Evolutionary conservation across 2,797 vertebrate genomes (phyloP), one percentile per base, ranked within the genome.

Genomic region (Graptemys geographica): DNA sequence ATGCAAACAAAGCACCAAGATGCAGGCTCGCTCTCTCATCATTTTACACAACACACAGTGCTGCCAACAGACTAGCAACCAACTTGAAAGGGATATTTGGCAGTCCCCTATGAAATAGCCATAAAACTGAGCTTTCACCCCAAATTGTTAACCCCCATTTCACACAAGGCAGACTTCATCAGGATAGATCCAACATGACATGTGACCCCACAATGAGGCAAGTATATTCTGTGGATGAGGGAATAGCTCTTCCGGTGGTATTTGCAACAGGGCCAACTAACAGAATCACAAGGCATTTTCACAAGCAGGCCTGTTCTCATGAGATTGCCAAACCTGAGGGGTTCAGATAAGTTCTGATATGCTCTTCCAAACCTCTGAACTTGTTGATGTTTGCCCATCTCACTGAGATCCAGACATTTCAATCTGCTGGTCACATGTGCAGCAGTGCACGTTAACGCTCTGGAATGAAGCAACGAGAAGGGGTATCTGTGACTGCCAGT

Each of bases 321-420:
- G 76, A 49, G 41, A 47, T 55, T 21, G 7, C 31, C 51, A 57
- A 80, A 52, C 7, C 12, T 13, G 25, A 49, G n/a, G 1, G 0
- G 19, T 49, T 72, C 69, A 72, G 18, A 72, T 72, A 72, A 6
- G 23, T 72, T 72, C n/a, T 72, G 9, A 18, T n/a, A 18, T 25
- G 51, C 85, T 69, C 27, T 27, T 81, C 33, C 16, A 53, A 41
- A 11, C 4, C 0, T 5, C 52, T 31, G 12, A 31, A 53, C 72
- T 57, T 84, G 51, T 81, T 12, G 15, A 89, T 0, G 0, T 47
- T 88, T 28, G 31, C 79, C 25, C 2, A 31, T 16, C 6, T 51
- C 4, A 5, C 23, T 2, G 37, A 41, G 80, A 37, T 69, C 83
- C n/a, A 0, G 3, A 47, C 16, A 27, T 1, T 0, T 10, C 1